Percentiles rank a stretch among this genome's conserved stretches.
phyloP scores from a whole-genome alignment of 1,140 invertebrate genomes.

The Brachionus paranguensis region DNA sequence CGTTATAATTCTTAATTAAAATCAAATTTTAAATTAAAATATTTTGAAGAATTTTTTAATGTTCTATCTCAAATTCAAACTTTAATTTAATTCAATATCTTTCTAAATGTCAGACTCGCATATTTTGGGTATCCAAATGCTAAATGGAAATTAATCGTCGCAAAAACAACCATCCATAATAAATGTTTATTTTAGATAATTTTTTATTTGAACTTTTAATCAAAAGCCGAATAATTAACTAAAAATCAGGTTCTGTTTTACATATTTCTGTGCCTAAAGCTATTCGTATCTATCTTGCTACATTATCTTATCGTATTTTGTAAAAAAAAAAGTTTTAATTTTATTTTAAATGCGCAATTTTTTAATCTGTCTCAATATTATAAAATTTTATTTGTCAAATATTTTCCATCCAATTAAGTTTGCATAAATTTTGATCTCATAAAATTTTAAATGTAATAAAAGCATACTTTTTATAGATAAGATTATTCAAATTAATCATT shows the following conservation, averaged over 20 bases:
- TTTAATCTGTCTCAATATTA: not conserved
- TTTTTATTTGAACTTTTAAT: not conserved
- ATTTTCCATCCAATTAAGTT: not conserved
- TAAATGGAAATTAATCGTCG: not conserved
- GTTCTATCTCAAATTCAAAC: no score
- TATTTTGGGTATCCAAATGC: not conserved
- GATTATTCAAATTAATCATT: not conserved
- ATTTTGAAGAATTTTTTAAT: no score
- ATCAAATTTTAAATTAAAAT: no score
- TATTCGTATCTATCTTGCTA: not conserved
- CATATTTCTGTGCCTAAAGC: not conserved
- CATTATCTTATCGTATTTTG: not conserved
- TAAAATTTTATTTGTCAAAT: not conserved
- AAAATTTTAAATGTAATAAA: not conserved
- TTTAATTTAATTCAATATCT: no score
- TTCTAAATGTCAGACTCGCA: not conserved
- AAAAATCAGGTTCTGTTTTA: not conserved
- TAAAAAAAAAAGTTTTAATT: not conserved
- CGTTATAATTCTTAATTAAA: no score
- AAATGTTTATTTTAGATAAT: not conserved
- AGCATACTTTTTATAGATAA: not conserved
- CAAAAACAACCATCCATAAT: not conserved
- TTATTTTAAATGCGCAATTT: not conserved
- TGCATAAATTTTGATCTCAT: not conserved
- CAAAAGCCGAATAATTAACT: not conserved